Conservation (phyloP, 2,888 invertebrate genomes). For the Parapristionchus giblindavisi region DNA sequence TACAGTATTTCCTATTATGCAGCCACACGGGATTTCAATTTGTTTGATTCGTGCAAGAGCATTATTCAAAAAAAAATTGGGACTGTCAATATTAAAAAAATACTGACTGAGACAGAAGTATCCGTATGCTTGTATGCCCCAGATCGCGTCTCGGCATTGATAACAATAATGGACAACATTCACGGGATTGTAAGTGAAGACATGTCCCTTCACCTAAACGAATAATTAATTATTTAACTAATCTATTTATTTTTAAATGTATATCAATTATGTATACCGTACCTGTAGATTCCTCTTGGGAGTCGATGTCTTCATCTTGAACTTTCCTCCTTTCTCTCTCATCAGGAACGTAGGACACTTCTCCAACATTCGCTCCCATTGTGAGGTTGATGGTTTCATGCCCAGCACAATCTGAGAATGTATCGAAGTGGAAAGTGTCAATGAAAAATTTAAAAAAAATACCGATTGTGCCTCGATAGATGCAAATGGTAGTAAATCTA, state of each 20-base stretch:
- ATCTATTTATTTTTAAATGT: not conserved
- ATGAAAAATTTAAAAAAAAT: too few species aligned
- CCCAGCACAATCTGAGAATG: conserved; percentile 54
- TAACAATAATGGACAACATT: conserved; percentile 89
- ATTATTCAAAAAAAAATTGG: not conserved
- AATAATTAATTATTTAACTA: not conserved
- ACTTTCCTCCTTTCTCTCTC: conserved; percentile 79
- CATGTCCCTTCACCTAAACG: conserved; percentile 80
- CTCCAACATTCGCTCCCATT: conserved; percentile 75
- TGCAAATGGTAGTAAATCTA: too few species aligned
- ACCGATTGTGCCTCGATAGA: too few species aligned
- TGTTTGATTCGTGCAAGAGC: not conserved
- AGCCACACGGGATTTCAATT: too few species aligned
- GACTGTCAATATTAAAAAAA: not conserved
- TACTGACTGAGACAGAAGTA: conserved; percentile 87
- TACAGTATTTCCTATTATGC: too few species aligned
- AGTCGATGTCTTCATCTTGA: conserved; percentile 46
- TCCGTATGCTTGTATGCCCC: conserved; percentile 95
- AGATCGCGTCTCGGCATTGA: conserved; percentile 88
- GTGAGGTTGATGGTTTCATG: conserved; percentile 58
- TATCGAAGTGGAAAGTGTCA: too few species aligned
- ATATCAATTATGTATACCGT: too few species aligned
- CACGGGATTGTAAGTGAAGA: conserved; percentile 87
- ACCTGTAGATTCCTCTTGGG: conserved; percentile 41
- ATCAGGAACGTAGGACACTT: conserved; percentile 85